A percentile compares a stretch with the other conserved stretches of the same genome.
Conservation (phyloP, 1,140 invertebrate genomes). For the Venustaconcha ellipsiformis region DNA sequence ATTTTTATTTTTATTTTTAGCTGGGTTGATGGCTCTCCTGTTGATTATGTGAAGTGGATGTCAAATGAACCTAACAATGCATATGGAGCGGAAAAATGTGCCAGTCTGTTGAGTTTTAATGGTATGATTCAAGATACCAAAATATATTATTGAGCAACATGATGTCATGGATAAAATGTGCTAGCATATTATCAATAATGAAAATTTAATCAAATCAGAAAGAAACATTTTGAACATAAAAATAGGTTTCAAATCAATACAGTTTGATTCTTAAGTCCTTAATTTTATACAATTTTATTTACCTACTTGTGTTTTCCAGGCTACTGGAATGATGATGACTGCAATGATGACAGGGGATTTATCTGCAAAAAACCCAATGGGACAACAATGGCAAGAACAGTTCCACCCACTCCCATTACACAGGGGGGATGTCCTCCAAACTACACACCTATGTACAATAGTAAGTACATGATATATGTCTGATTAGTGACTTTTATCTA, state of each 20-base stretch:
- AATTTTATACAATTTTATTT: background rate
- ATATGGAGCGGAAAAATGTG: conserved; percentile 43
- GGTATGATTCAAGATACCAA: conserved; percentile 25
- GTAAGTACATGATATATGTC: conserved; percentile 4
- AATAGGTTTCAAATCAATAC: background rate
- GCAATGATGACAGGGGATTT: conserved; percentile 38
- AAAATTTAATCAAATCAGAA: background rate
- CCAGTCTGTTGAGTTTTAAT: conserved; percentile 18
- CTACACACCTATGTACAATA: conserved; percentile 16
- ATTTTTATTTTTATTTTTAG: conserved; percentile 12
- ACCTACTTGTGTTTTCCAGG: conserved; percentile 17
- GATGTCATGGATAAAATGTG: background rate
- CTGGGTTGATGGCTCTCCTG: conserved; percentile 38
- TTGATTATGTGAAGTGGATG: conserved; percentile 34
- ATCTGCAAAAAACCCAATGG: conserved; percentile 38
- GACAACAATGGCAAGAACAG: background rate
- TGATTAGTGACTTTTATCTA: no score
- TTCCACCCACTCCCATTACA: conserved; percentile 20
- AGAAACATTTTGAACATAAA: background rate
- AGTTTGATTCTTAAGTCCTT: background rate
- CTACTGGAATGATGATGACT: conserved; percentile 47
- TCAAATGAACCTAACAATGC: conserved; percentile 41
- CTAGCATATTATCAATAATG: background rate
- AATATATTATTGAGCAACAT: background rate
- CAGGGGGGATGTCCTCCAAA: conserved; percentile 38